Evolutionary conservation across 2,888 invertebrate species (phyloP).

Genomic region (Tridacna crocea): DNA sequence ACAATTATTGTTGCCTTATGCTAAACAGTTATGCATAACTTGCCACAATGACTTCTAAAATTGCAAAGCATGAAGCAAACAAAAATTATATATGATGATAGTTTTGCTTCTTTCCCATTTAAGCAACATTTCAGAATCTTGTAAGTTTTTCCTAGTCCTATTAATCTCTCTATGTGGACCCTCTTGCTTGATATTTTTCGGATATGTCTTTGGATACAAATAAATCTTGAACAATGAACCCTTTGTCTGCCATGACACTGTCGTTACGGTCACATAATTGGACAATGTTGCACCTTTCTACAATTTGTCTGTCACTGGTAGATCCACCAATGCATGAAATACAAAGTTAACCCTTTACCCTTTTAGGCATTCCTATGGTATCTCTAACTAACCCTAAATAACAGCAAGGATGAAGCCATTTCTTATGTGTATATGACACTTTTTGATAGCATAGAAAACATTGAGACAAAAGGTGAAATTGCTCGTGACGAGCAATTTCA

Average conservation of each 20-base stretch:
- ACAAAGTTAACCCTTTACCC: too few relatives aligned
- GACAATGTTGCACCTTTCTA: constrained; percentile 48
- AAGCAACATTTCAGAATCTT: constrained; percentile 47
- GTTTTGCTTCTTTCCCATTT: constrained; percentile 47
- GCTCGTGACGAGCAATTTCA: too few relatives aligned
- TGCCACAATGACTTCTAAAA: constrained; percentile 52
- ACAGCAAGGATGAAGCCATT: too few relatives aligned
- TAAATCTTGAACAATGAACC: constrained; percentile 62
- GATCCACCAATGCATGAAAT: constrained; percentile 53
- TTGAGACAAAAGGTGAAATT: too few relatives aligned
- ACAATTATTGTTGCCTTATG: too few relatives aligned
- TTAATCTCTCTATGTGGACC: constrained; percentile 55
- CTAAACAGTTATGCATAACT: constrained; percentile 23
- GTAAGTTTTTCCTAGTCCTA: constrained; percentile 56
- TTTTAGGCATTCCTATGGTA: too few relatives aligned
- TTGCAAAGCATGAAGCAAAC: constrained; percentile 60
- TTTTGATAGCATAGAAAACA: too few relatives aligned
- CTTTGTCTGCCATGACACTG: constrained; percentile 61
- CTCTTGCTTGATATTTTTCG: constrained; percentile 60
- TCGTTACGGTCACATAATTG: constrained; percentile 51
- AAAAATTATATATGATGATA: constrained; percentile 51
- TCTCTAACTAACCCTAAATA: too few relatives aligned
- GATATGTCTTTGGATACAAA: constrained; percentile 47
- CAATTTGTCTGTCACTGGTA: constrained; percentile 64
- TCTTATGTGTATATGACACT: too few relatives aligned